These are phyloP conservation scores for Hapalemur alaotrensis DNA, from an alignment of 2,797 vertebrate species.

Conservation along the genomic window DNA sequence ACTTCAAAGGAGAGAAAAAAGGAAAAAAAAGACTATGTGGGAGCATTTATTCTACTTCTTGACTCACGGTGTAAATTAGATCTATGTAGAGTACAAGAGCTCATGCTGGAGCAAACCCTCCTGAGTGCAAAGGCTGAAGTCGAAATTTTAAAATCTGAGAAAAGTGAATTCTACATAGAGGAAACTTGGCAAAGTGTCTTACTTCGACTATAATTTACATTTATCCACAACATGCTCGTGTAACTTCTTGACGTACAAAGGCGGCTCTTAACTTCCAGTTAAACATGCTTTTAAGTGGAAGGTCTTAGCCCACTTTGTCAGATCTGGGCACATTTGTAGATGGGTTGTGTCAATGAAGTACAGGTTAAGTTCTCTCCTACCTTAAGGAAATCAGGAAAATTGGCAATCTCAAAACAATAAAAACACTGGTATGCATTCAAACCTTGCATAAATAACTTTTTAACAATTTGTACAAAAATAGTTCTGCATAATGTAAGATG, in stretches of 20 bases:
- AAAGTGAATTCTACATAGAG: slow-evolving; percentile 83
- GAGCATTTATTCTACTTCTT: slow-evolving; percentile 83
- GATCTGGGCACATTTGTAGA: slow-evolving; percentile 86
- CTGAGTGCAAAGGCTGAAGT: slow-evolving; percentile 84
- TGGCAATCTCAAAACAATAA: slow-evolving; percentile 88
- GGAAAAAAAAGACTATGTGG: slow-evolving; percentile 72
- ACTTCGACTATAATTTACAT: slow-evolving; percentile 84
- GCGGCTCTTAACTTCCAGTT: slow-evolving; percentile 83
- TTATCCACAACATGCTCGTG: slow-evolving; percentile 86
- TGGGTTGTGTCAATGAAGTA: slow-evolving; percentile 82
- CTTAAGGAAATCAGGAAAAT: slow-evolving; percentile 87
- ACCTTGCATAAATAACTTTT: slow-evolving; percentile 91
- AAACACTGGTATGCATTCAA: slow-evolving; percentile 92
- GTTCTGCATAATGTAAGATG: slow-evolving; percentile 93
- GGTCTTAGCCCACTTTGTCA: slow-evolving; percentile 80
- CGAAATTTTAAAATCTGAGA: slow-evolving; percentile 81
- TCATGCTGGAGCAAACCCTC: slow-evolving; percentile 85
- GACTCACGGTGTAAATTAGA: slow-evolving; percentile 84
- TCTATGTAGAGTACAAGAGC: slow-evolving; percentile 82
- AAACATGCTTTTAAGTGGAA: slow-evolving; percentile 86
- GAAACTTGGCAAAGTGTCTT: slow-evolving; percentile 81
- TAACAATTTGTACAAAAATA: slow-evolving; percentile 99
- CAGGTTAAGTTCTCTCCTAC: slow-evolving; percentile 86
- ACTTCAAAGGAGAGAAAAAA: slow-evolving; percentile 81
- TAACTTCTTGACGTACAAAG: slow-evolving; percentile 84